Percentiles rank a stretch among this genome's conserved stretches.
Evolutionary conservation across 2,113 vertebrate species (phyloP).

Genomic region (Serinus canaria): DNA sequence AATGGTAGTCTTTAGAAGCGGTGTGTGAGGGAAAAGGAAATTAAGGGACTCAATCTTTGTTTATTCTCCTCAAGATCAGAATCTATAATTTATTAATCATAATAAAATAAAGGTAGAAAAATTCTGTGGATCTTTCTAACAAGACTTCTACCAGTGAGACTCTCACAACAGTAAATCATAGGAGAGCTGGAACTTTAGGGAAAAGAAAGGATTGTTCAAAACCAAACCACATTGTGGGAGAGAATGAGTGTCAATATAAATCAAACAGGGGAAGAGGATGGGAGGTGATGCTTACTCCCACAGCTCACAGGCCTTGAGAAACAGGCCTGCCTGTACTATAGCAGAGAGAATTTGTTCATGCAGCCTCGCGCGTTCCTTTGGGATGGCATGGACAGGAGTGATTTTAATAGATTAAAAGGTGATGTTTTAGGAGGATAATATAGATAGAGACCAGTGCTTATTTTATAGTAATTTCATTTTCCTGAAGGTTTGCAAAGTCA

Average conservation of each 20-base stretch:
- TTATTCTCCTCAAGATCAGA: background rate
- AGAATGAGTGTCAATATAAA: background rate
- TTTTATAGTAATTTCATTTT: conserved; percentile 1
- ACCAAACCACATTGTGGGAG: background rate
- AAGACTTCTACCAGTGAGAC: background rate
- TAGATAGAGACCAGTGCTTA: background rate
- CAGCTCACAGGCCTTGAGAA: background rate
- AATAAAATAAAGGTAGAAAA: background rate
- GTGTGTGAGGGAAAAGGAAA: background rate
- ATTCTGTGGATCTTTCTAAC: background rate
- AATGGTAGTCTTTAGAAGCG: background rate
- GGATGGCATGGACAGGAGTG: background rate
- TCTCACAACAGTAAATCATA: background rate
- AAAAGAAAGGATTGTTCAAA: background rate
- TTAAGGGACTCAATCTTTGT: background rate
- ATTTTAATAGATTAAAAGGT: background rate
- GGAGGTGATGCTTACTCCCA: background rate
- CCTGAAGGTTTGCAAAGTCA: background rate
- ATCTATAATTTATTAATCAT: background rate
- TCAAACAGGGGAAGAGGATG: background rate
- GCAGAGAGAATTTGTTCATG: background rate
- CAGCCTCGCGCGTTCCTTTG: background rate
- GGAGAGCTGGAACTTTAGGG: background rate
- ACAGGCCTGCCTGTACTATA: background rate
- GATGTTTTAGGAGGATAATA: background rate